Conservation (phyloP, 1,140 invertebrate species). For the Brachionus koreanus region DNA sequence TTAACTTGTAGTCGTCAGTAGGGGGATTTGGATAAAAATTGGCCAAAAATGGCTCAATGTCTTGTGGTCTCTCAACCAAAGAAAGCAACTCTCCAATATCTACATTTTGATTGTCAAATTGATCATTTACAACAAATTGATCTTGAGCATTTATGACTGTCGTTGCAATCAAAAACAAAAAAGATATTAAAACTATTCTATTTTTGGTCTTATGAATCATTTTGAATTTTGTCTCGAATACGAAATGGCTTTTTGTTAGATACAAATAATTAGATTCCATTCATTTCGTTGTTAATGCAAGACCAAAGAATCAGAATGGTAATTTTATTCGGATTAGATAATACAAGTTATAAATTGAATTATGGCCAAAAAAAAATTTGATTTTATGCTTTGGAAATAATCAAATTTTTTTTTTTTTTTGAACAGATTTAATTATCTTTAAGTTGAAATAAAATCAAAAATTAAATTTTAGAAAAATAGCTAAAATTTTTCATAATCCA, state of each 20-base stretch:
- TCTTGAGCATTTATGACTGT: neutral
- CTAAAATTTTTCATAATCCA: neutral
- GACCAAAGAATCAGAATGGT: neutral
- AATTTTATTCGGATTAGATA: neutral
- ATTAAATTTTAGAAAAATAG: neutral
- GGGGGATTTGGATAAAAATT: neutral
- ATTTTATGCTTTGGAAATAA: neutral
- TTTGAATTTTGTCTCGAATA: neutral
- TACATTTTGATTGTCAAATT: neutral
- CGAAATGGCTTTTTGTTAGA: neutral
- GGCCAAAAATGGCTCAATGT: neutral
- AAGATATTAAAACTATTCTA: neutral
- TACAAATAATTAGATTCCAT: slow-evolving; percentile 1
- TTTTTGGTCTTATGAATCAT: neutral
- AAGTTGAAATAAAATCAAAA: neutral
- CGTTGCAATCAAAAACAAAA: neutral
- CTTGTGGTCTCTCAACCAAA: neutral
- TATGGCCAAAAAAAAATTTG: neutral
- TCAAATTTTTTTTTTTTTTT: neutral
- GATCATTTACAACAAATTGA: neutral
- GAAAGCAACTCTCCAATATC: neutral
- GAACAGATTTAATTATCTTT: neutral
- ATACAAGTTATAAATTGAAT: neutral
- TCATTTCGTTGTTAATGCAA: neutral
- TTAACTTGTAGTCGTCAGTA: neutral